Base-by-base conservation (phyloP, 2,113 vertebrate genomes). In the Macaca mulatta region DNA sequence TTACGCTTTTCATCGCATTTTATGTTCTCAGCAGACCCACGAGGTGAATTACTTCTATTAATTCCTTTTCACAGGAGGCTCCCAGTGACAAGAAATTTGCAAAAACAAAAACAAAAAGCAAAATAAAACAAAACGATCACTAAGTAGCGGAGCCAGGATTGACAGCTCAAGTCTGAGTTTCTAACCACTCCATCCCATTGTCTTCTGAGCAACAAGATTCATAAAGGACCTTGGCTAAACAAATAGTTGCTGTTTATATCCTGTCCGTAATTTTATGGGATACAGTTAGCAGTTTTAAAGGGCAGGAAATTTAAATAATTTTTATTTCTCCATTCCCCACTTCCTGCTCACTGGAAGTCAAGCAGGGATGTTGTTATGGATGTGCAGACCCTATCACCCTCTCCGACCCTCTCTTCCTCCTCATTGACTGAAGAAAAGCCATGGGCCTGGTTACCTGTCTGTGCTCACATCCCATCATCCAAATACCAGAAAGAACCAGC, bases 231-330 rank as follows among this genome's bases (percentile, higher is more conserved):
- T 6, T 3, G 32, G 25, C 11, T 45, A 20, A 92, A 48, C 45
- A 48, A 67, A 50, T 22, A 12, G 30, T 2, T 74, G 59, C 4
- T 72, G 20, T 81, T 70, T 83, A 38, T 6, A 43, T 14, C 14
- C 57, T 92, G 52, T 84, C 69, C 25, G 14, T 9, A 55, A 86
- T 82, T 90, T 81, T 32, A 45, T 82, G 74, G 88, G n/a, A 67
- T 25, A 32, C 3, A 57, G 25, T 86, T n/a, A 79, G 32, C 32
- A 32, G n/a, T 48, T 57, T 90, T 61, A 59, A 85, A 96, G 57
- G 13, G 79, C 67, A 43, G 20, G 43, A 85, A 57, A 77, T 91
- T 69, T 43, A 81, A 97, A 59, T 52, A 85, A 40, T 40, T n/a
- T 94, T 14, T 52, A 81, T 82, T 38, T 84, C 8, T 55, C 52